phyloP scores from a whole-genome alignment of 2,113 vertebrate species.

The Vulpes ferrilata region DNA sequence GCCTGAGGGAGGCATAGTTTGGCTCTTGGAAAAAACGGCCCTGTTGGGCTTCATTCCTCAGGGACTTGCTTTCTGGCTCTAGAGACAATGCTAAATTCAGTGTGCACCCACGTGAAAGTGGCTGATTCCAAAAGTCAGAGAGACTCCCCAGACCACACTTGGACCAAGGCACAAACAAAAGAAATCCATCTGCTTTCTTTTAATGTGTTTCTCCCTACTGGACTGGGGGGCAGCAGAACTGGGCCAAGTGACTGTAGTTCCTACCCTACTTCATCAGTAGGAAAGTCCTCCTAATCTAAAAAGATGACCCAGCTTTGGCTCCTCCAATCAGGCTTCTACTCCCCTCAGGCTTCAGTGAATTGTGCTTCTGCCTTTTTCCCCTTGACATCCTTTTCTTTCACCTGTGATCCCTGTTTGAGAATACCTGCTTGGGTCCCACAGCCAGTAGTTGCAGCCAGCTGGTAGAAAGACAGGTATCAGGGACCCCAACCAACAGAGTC shows the following conservation, averaged over 20 bases:
- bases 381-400: background rate
- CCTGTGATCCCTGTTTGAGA: background rate
- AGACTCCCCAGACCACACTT: constrained; percentile 6
- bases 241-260: background rate
- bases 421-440: background rate
- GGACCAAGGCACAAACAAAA: constrained; percentile 26
- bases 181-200: background rate
- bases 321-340: background rate
- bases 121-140: constrained; percentile 48
- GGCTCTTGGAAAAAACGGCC: constrained; percentile 16
- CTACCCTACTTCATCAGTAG: background rate
- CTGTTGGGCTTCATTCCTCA: constrained; percentile 22
- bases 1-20: background rate
- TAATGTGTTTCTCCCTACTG: background rate
- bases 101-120: constrained; percentile 39
- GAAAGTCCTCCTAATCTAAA: background rate
- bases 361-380: background rate
- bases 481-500: background rate
- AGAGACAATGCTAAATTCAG: constrained; percentile 53
- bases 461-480: background rate
- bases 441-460: background rate
- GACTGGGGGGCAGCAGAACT: background rate
- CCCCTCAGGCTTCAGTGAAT: background rate
- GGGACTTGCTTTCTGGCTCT: constrained; percentile 54
- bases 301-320: background rate